Conservation (phyloP, 2,797 vertebrate genomes). For the Cirrhinus molitorella region DNA sequence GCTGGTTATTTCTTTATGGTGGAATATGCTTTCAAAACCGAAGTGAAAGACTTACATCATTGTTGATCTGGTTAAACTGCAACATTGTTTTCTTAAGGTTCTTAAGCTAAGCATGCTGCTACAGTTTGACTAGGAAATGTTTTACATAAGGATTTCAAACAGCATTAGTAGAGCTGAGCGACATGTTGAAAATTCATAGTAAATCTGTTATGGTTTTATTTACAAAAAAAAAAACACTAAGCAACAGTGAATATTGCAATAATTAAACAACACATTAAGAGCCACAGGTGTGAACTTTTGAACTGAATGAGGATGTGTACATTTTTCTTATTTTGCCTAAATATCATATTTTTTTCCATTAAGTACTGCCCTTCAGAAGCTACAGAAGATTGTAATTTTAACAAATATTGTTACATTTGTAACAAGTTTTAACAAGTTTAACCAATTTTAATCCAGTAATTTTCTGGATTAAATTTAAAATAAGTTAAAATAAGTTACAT, state of each 20-base stretch:
- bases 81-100: neutral
- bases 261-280: neutral
- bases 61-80: constrained; percentile 35
- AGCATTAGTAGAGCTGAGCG: too few species aligned
- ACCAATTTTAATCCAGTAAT: too few species aligned
- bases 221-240: neutral
- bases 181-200: neutral
- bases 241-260: neutral
- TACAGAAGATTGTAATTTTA: too few species aligned
- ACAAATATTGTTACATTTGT: too few species aligned
- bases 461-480: too few species aligned
- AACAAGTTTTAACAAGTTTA: too few species aligned
- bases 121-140: neutral
- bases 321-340: too few species aligned
- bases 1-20: neutral
- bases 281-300: too few species aligned
- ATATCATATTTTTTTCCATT: too few species aligned
- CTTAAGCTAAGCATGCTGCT: neutral
- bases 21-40: constrained; percentile 9
- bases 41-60: constrained; percentile 13
- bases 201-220: neutral
- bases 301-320: too few species aligned
- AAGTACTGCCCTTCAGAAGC: too few species aligned
- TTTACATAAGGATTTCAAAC: neutral
- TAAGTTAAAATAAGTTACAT: too few species aligned